phyloP scores from a whole-genome alignment of 35 echinoderm and acorn worm species.

The Hemicentrotus pulcherrimus region DNA sequence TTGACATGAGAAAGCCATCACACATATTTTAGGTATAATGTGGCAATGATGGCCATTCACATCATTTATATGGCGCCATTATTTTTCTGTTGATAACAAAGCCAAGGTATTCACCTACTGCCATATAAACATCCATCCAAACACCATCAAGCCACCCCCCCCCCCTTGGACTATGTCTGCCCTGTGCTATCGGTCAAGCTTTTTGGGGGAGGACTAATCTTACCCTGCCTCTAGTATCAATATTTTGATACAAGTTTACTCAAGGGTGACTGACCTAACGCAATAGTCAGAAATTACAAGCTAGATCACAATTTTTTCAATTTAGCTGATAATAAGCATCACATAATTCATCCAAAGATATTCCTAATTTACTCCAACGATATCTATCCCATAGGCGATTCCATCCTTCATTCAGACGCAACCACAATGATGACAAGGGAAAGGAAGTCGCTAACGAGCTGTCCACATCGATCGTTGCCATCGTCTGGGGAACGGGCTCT shows the following conservation, averaged over 20 bases:
- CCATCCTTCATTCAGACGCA: neutral
- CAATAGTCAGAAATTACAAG: neutral
- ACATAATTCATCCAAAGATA: neutral
- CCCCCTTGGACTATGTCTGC: neutral
- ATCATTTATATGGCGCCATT: no score
- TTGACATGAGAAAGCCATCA: no score
- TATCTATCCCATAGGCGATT: neutral
- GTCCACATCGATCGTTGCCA: neutral
- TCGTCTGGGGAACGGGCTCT: neutral
- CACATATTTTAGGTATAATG: no score
- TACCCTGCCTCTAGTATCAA: neutral
- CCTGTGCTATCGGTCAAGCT: neutral
- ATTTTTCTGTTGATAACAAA: no score
- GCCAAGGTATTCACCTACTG: no score
- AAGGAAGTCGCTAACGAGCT: neutral
- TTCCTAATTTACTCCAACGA: neutral
- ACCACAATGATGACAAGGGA: neutral
- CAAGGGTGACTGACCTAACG: conserved; percentile 21
- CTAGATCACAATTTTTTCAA: neutral
- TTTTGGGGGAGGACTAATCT: neutral
- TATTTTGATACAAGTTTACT: conserved; percentile 20
- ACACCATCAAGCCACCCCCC: no score
- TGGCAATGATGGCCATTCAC: no score
- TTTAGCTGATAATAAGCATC: neutral
- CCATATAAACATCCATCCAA: no score